These are phyloP conservation scores for Nymphalis urticae DNA, from an alignment of 2,888 invertebrate species.

Conservation along the genomic window DNA sequence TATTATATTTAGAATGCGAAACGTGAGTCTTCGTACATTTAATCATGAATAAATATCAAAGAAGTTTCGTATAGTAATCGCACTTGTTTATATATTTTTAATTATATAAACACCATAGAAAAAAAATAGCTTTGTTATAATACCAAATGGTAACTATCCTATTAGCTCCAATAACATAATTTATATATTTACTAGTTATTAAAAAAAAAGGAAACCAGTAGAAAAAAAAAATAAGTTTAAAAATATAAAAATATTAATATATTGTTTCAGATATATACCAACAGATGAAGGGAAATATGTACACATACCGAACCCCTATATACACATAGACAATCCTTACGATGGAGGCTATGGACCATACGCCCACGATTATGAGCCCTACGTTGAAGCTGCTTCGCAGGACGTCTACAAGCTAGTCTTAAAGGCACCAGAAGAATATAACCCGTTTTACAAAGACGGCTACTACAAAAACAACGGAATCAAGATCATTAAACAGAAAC, in stretches of 20 bases:
- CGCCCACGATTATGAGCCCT: slow-evolving; percentile 71
- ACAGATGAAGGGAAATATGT: slow-evolving; percentile 76
- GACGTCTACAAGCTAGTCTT: slow-evolving; percentile 63
- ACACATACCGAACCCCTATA: slow-evolving; percentile 79
- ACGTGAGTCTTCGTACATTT: too few species aligned
- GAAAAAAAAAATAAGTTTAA: not conserved
- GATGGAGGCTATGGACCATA: slow-evolving; percentile 74
- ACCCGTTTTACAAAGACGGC: slow-evolving; percentile 74
- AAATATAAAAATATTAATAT: slow-evolving; percentile 18
- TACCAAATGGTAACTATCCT: too few species aligned
- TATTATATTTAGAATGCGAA: too few species aligned
- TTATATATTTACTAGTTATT: too few species aligned
- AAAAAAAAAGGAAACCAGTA: too few species aligned
- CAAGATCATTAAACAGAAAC: slow-evolving; percentile 75
- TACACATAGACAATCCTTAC: slow-evolving; percentile 77
- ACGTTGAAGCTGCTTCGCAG: slow-evolving; percentile 72
- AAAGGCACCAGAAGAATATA: slow-evolving; percentile 60
- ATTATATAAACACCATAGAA: too few species aligned
- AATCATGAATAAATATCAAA: too few species aligned
- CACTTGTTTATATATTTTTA: too few species aligned
- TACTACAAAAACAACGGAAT: slow-evolving; percentile 79
- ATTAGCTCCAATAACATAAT: too few species aligned
- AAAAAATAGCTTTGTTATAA: too few species aligned
- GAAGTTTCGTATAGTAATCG: too few species aligned
- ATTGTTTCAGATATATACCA: slow-evolving; percentile 67